Conservation (phyloP, 2,113 vertebrate genomes). For the Hemiprocne comata region DNA sequence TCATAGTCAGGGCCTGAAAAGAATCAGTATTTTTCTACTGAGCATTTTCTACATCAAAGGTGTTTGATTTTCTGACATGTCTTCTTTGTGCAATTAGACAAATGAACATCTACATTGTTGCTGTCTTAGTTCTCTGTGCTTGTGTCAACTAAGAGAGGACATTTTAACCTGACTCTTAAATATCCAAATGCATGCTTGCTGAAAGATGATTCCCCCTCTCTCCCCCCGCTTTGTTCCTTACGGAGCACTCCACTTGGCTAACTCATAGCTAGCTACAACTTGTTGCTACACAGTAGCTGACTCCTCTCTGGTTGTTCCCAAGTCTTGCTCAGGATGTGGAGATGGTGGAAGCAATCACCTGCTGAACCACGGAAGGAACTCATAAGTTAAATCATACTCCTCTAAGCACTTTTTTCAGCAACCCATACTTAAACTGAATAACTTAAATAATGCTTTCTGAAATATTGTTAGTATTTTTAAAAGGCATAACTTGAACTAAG, state of each 20-base stretch:
- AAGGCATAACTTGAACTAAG: not conserved
- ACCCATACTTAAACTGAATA: not conserved
- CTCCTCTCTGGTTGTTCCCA: not conserved
- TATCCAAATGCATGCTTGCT: not conserved
- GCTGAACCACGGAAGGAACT: not conserved
- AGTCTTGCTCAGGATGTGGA: not conserved
- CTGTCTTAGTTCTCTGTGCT: not conserved
- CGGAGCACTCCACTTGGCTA: not conserved
- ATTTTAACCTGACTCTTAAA: slow-evolving; percentile 9
- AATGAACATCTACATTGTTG: not conserved
- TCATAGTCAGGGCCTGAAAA: not conserved
- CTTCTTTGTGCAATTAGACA: not conserved
- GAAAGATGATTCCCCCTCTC: not conserved
- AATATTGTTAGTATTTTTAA: not conserved
- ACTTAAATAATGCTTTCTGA: not conserved
- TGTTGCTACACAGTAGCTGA: not conserved
- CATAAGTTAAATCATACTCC: not conserved
- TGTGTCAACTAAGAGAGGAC: not conserved
- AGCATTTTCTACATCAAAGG: not conserved
- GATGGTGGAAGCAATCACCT: not conserved
- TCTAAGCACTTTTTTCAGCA: not conserved
- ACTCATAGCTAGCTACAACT: not conserved
- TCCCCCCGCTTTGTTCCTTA: not conserved
- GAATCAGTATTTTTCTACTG: not conserved
- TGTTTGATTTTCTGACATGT: not conserved